Percentiles rank a stretch among this genome's conserved stretches.
Evolutionary conservation across 2,797 vertebrate genomes (phyloP).

Genomic region (Semaprochilodus insignis): DNA sequence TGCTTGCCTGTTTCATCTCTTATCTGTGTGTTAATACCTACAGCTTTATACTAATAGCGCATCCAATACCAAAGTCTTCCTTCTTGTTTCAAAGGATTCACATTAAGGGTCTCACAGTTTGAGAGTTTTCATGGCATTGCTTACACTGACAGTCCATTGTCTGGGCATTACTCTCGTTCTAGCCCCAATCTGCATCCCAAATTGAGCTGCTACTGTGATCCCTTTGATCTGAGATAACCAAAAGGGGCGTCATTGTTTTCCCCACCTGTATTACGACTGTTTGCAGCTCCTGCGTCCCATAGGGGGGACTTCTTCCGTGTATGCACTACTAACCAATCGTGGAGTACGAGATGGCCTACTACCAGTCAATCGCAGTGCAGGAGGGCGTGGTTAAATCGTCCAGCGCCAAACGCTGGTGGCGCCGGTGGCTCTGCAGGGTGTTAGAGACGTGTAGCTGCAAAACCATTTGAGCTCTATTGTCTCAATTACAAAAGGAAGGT

Average conservation of each 20-base stretch:
- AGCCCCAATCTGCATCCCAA: conserved; percentile 71
- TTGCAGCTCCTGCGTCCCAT: background rate
- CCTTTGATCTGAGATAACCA: conserved; percentile 78
- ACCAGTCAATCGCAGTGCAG: background rate
- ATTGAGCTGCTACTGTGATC: conserved; percentile 79
- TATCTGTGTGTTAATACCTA: background rate
- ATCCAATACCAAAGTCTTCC: background rate
- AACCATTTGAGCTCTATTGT: conserved; percentile 55
- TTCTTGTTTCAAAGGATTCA: too few relatives aligned
- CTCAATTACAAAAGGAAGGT: conserved; percentile 38
- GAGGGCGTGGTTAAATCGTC: background rate
- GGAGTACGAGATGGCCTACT: background rate
- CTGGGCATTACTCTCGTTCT: conserved; percentile 63
- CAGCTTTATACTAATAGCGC: background rate
- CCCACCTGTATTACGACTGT: background rate
- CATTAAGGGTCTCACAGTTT: conserved; percentile 7
- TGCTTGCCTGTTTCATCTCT: background rate
- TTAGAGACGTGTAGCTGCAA: conserved; percentile 62
- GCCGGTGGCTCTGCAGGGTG: conserved; percentile 68
- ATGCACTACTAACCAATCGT: background rate
- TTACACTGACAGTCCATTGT: conserved; percentile 29
- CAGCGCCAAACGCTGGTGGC: conserved; percentile 73
- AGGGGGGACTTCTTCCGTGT: background rate
- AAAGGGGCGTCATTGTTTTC: conserved; percentile 40
- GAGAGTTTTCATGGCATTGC: background rate